A percentile compares a stretch with the other conserved stretches of the same genome.
Conservation (phyloP, 2,113 vertebrate genomes). For the Phrynosoma blainvillii region DNA sequence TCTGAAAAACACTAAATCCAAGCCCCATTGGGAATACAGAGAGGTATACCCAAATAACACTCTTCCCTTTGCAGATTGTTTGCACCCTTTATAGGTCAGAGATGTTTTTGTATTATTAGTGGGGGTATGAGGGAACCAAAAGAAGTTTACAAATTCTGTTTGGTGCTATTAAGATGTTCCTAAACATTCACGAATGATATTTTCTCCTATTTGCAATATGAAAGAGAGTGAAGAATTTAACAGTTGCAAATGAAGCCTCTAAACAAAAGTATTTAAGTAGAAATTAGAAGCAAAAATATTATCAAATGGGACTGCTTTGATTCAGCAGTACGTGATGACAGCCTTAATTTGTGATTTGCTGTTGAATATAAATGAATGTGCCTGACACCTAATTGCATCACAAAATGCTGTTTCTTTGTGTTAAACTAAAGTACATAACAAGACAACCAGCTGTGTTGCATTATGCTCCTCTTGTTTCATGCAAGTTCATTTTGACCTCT, state of each 20-base stretch:
- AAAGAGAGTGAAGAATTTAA: background rate
- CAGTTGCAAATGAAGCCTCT: background rate
- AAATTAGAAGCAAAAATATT: conserved; percentile 11
- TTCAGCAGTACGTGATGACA: background rate
- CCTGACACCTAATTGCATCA: background rate
- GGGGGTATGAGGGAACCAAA: background rate
- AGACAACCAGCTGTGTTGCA: background rate
- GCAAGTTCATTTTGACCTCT: conserved; percentile 14
- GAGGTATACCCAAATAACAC: background rate
- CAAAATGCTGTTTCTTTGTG: background rate
- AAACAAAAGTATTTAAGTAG: background rate
- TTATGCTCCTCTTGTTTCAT: background rate
- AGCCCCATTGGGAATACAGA: no score
- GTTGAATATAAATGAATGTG: conserved; percentile 4
- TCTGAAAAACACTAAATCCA: no score
- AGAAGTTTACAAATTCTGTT: background rate
- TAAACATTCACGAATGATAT: background rate
- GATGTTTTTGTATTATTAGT: background rate
- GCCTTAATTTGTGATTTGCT: background rate
- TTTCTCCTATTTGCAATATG: background rate
- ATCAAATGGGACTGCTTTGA: background rate
- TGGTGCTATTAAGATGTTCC: background rate
- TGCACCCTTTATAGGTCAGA: background rate
- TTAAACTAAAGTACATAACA: conserved; percentile 1
- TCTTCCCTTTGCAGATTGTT: background rate